These are phyloP conservation scores for Hyposoter didymator DNA, from an alignment of 2,888 invertebrate genomes.

Conservation along the genomic window DNA sequence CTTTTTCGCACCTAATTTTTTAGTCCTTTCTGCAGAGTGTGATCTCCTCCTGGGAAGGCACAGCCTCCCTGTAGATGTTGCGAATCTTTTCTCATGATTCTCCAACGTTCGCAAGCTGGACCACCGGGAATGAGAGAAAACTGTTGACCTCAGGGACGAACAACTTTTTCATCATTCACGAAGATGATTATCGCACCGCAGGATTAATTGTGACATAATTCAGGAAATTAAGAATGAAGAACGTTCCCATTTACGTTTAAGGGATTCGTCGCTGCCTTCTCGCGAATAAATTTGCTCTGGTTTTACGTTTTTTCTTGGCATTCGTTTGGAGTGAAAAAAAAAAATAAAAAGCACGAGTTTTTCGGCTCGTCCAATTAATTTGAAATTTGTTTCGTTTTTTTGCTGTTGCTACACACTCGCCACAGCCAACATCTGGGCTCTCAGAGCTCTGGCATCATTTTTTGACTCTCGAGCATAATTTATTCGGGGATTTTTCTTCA, in stretches of 20 bases:
- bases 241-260: background rate
- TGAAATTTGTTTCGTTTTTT: conserved; percentile 11
- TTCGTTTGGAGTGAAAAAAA: background rate
- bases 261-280: background rate
- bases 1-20: conserved; percentile 47
- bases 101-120: background rate
- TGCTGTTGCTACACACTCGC: background rate
- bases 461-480: background rate
- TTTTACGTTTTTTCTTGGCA: conserved; percentile 8
- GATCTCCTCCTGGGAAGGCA: conserved; percentile 16
- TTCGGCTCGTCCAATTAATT: conserved; percentile 16
- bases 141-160: background rate
- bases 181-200: background rate
- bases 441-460: background rate
- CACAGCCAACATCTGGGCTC: conserved; percentile 1
- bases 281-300: background rate
- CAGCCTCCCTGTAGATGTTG: background rate
- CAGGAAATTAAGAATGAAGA: background rate
- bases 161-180: too few species aligned
- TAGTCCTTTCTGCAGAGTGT: conserved; percentile 19
- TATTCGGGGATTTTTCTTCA: conserved; percentile 4
- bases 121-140: background rate
- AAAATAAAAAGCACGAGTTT: background rate
- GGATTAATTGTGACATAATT: background rate
- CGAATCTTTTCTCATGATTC: conserved; percentile 13